Conservation (phyloP, 2,113 vertebrate species). For the Lanius collurio region DNA sequence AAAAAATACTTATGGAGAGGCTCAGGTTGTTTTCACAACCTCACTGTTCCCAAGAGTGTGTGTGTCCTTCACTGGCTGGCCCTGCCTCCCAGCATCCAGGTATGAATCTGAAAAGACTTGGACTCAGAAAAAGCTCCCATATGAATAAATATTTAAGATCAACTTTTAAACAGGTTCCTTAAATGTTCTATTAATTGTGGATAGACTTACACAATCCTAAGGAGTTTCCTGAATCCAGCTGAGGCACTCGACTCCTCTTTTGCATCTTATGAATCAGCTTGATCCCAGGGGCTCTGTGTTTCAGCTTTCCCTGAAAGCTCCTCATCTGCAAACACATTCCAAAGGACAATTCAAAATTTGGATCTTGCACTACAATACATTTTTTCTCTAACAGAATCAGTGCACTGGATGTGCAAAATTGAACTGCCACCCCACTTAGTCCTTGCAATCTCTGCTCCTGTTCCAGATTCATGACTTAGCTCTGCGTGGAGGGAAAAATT, state of each 20-base stretch:
- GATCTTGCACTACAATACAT: background rate
- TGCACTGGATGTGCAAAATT: background rate
- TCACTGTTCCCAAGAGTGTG: rapidly evolving
- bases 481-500: background rate
- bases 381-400: background rate
- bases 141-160: background rate
- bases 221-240: background rate
- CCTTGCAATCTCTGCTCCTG: background rate
- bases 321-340: background rate
- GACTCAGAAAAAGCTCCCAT: background rate
- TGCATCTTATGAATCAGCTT: background rate
- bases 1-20: background rate
- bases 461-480: background rate
- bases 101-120: background rate
- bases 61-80: rapidly evolving
- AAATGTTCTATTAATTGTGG: background rate
- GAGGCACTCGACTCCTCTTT: background rate
- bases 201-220: background rate
- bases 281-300: background rate
- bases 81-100: background rate
- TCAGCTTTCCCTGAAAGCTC: background rate
- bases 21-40: background rate
- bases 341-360: background rate
- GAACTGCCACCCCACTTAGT: background rate
- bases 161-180: background rate